Percentiles rank a stretch among this genome's conserved stretches.
Evolutionary conservation across 2,888 invertebrate genomes (phyloP).

Genomic region (Phymatocera aterrima): DNA sequence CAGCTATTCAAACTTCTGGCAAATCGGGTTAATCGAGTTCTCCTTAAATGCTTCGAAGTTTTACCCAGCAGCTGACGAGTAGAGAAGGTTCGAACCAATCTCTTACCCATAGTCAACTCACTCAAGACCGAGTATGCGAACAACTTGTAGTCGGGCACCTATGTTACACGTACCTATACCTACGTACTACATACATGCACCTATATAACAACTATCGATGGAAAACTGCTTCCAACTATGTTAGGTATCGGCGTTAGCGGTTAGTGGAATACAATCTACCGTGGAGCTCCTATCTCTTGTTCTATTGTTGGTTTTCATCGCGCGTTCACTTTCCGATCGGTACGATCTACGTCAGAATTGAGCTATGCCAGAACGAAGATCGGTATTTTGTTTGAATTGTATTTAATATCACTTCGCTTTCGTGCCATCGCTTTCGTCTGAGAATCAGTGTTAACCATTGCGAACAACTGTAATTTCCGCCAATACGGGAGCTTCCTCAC

Average conservation of each 20-base stretch:
- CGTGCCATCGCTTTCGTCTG: not conserved
- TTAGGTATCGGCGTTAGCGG: not conserved
- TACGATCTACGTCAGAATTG: not conserved
- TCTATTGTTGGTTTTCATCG: not conserved
- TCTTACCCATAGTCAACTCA: not conserved
- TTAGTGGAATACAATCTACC: too few relatives aligned
- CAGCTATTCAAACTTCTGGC: not conserved
- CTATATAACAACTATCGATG: not conserved
- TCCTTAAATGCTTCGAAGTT: not conserved
- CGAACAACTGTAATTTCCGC: too few relatives aligned
- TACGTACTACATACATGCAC: too few relatives aligned
- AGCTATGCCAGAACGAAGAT: not conserved
- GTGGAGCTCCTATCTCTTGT: not conserved
- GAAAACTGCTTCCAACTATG: not conserved
- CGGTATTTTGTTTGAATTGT: not conserved
- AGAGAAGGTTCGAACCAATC: not conserved
- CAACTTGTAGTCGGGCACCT: too few relatives aligned
- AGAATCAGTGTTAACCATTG: too few relatives aligned
- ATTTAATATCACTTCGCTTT: not conserved
- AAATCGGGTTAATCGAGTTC: not conserved
- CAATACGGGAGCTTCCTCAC: too few relatives aligned
- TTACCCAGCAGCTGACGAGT: not conserved
- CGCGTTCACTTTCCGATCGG: not conserved
- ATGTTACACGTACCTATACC: too few relatives aligned
- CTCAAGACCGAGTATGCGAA: constrained; percentile 7